These are phyloP conservation scores for Phymastichus coffea DNA, from an alignment of 1,140 invertebrate species.

Conservation along the genomic window DNA sequence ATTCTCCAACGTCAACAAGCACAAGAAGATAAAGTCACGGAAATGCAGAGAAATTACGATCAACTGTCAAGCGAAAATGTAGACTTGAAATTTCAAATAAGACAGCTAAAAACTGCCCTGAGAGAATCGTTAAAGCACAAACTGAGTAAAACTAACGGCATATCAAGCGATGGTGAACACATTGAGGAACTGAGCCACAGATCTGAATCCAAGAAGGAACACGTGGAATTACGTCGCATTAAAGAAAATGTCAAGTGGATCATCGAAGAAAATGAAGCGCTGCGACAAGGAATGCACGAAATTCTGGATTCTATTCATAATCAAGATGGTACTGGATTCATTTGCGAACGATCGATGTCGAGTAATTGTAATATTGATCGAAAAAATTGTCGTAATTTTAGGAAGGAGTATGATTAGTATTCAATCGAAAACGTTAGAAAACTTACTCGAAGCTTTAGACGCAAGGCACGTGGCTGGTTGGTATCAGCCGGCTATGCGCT, in stretches of 20 bases:
- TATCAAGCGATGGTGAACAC: slow-evolving; percentile 13
- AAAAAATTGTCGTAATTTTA: slow-evolving; percentile 27
- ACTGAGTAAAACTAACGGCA: slow-evolving; percentile 28
- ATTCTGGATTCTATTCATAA: slow-evolving; percentile 63
- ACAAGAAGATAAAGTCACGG: slow-evolving; percentile 57
- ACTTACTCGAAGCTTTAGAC: slow-evolving; percentile 65
- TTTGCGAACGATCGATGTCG: neutral
- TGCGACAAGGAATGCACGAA: slow-evolving; percentile 70
- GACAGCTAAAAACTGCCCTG: slow-evolving; percentile 10
- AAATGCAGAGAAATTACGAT: slow-evolving; percentile 60
- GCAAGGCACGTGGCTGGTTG: slow-evolving; percentile 69
- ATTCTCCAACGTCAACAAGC: slow-evolving; percentile 49
- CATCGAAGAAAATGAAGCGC: slow-evolving; percentile 70
- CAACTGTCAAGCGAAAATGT: slow-evolving; percentile 57
- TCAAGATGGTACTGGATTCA: slow-evolving; percentile 56
- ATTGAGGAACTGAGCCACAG: neutral
- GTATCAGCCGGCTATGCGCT: slow-evolving; percentile 74
- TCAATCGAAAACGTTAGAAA: slow-evolving; percentile 62
- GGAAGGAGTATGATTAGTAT: slow-evolving; percentile 54
- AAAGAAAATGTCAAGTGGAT: slow-evolving; percentile 58
- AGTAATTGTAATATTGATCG: neutral
- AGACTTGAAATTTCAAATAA: slow-evolving; percentile 56
- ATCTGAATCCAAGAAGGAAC: slow-evolving; percentile 22
- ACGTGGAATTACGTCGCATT: slow-evolving; percentile 25
- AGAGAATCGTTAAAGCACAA: slow-evolving; percentile 36